Base-by-base conservation (phyloP, 2,797 vertebrate genomes). In the Cynodonichthys magdalenae region DNA sequence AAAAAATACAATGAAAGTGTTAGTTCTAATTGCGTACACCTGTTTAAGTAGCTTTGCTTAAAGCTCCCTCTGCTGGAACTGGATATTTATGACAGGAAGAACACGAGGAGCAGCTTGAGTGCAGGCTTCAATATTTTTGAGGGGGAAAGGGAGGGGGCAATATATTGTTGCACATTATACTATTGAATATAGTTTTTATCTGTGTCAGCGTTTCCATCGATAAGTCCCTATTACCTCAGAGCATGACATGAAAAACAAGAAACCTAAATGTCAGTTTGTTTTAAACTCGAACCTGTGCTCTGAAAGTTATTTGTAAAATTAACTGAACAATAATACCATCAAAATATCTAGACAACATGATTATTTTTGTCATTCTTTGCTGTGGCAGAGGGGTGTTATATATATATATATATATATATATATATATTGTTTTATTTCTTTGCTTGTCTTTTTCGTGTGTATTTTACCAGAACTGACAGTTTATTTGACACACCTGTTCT, bases 41-140 rank as follows among this genome's bases (percentile, higher is more conserved):
- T 27, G 54, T 18, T 46, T 15, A 29, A 11, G 57, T 75, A 50
- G 53, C 78, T 85, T 66, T 84, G 81, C 71, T 69, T 80, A 69
- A 80, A 84, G 87, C 83, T 52, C 89, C 84, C 79, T 71, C 90
- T 92, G 60, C 69, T 88, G 88, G 87, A 74, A 55, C 15, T 15
- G 50, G 7, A 50, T 17, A 14, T 57, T 11, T 66, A 12, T 15
- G 50, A 52, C 14, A 36, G 29, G 48, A 20, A 11, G 19, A 75
- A 27, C 4, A 64, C 31, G 9, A 7, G 9, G 34, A 10, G 34
- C 11, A 10, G 8, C 8, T 2, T 8, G 7, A 36, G 34, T 36
- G 9, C 34, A 36, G 34, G 11, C 34, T 9, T 11, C 4, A 4
- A 31, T 31, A 2, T 6, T 31, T 31, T 31, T 31, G 29, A 8